Evolutionary conservation across 2,797 vertebrate species (phyloP).

Genomic region (Gymnopithys bicolor): DNA sequence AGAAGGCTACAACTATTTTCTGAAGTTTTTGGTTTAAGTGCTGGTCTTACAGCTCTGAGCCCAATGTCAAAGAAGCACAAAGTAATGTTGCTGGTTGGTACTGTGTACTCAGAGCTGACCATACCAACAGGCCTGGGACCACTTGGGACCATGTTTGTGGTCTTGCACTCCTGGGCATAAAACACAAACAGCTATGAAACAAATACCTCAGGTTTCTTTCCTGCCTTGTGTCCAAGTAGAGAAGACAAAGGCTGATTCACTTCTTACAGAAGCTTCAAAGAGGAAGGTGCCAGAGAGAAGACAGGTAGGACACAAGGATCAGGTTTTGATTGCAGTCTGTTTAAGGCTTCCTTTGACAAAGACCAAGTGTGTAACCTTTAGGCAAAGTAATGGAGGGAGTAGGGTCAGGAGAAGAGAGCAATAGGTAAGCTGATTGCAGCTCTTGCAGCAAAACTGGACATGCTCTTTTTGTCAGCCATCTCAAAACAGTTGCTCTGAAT

Average conservation of each 20-base stretch:
- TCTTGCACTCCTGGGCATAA: not conserved
- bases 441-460: not conserved
- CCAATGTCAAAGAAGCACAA: not conserved
- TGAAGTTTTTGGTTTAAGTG: not conserved
- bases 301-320: not conserved
- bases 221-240: not conserved
- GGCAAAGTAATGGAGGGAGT: not conserved
- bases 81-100: not conserved
- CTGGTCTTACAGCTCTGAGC: not conserved
- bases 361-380: rapidly evolving
- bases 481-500: constrained; percentile 42
- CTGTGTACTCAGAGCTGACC: not conserved
- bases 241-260: not conserved
- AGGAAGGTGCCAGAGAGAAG: not conserved
- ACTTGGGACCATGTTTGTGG: rapidly evolving
- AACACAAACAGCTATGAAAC: not conserved
- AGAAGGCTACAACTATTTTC: not conserved
- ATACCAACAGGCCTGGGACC: not conserved
- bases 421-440: not conserved
- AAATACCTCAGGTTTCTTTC: not conserved
- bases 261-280: not conserved
- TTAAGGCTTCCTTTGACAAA: not conserved
- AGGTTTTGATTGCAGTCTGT: not conserved
- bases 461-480: constrained; percentile 1
- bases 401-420: not conserved